A percentile compares a stretch with the other conserved stretches of the same genome.
phyloP scores from a whole-genome alignment of 2,797 vertebrate species.

The Platalea minor region DNA sequence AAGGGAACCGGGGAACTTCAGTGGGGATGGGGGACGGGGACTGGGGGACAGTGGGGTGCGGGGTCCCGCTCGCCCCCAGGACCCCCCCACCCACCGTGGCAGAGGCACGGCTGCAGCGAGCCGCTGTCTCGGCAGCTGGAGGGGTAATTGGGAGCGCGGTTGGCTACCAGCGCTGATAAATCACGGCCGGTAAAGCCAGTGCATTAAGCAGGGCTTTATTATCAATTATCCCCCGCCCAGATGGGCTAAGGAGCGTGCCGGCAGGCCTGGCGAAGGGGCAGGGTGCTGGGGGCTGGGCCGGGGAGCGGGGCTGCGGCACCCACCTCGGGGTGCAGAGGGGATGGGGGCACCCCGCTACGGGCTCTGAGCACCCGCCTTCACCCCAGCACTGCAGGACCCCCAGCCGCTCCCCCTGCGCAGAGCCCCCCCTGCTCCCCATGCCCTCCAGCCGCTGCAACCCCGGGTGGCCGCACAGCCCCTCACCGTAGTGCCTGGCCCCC shows the following conservation, averaged over 20 bases:
- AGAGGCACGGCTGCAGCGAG: neutral
- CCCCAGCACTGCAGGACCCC: neutral
- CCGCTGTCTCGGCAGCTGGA: conserved; percentile 10
- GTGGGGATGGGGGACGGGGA: neutral
- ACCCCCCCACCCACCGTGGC: accelerated
- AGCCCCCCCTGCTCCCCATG: neutral
- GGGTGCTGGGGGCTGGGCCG: neutral
- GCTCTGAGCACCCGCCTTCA: neutral
- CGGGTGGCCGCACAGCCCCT: neutral
- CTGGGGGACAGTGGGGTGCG: accelerated
- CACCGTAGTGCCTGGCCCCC: accelerated
- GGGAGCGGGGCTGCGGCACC: neutral
- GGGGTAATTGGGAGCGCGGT: conserved; percentile 51
- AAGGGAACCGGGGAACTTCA: conserved; percentile 42
- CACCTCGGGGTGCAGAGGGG: neutral
- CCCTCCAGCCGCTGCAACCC: neutral
- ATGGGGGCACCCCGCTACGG: accelerated
- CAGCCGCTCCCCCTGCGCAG: neutral
- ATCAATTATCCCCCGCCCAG: conserved; percentile 73
- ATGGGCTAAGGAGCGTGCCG: conserved; percentile 55
- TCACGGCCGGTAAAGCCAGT: conserved; percentile 67
- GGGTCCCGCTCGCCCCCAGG: neutral
- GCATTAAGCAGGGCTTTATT: conserved; percentile 72
- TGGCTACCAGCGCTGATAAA: conserved; percentile 69
- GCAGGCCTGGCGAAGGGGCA: conserved; percentile 37